Percentiles rank a stretch among this genome's conserved stretches.
These are phyloP conservation scores for Neoseiulus cucumeris DNA, from an alignment of 1,140 invertebrate genomes.

Conservation along the genomic window DNA sequence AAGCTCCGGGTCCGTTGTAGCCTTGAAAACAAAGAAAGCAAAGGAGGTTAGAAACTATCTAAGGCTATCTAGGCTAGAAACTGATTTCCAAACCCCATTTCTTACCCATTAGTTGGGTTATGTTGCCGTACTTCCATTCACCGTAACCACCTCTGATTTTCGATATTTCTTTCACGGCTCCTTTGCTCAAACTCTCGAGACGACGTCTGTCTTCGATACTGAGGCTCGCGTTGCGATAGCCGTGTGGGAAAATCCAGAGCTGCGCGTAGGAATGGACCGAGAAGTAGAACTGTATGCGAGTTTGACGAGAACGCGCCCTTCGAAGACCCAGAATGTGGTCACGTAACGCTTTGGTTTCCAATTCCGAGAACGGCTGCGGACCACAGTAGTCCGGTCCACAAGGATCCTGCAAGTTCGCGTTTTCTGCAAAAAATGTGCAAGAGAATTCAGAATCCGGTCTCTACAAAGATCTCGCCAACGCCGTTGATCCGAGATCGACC, in stretches of 20 bases:
- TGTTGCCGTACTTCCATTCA: conserved; percentile 1
- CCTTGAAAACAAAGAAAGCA: not conserved
- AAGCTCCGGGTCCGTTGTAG: conserved; percentile 28
- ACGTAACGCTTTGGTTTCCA: conserved; percentile 22
- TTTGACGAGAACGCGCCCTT: conserved; percentile 1
- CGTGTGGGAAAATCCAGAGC: conserved; percentile 43
- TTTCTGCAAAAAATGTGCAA: too few species aligned
- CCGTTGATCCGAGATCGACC: too few species aligned
- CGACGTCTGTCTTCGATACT: not conserved
- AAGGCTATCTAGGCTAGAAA: too few species aligned
- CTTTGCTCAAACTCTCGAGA: not conserved
- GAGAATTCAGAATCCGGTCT: too few species aligned
- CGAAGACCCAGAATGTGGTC: conserved; percentile 19
- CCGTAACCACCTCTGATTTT: conserved; percentile 3
- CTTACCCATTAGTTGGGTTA: not conserved
- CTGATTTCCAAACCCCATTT: too few species aligned
- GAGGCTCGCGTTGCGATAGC: conserved; percentile 28
- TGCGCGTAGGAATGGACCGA: conserved; percentile 21
- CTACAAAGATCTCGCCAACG: too few species aligned
- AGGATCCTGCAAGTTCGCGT: not conserved
- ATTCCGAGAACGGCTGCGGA: conserved; percentile 24
- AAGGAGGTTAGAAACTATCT: too few species aligned
- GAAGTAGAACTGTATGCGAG: conserved; percentile 15
- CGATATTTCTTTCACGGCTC: not conserved
- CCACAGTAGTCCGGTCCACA: conserved; percentile 20